Conservation (phyloP, 2,888 invertebrate species). For the Xylophagus ater region DNA sequence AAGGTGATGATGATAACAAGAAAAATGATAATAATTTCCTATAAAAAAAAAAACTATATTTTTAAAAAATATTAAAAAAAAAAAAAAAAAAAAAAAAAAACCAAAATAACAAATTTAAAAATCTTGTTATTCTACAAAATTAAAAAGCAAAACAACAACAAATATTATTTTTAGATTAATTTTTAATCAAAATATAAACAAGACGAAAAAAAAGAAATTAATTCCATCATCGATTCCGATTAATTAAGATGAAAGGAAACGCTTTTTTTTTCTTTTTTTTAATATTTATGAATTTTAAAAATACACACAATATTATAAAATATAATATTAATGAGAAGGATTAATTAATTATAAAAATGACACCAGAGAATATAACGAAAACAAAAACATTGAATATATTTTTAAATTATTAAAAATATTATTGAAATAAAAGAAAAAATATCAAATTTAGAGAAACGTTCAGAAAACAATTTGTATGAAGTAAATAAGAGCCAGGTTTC, state of each 20-base stretch:
- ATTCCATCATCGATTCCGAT: too few relatives aligned
- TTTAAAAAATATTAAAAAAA: not conserved
- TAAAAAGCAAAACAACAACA: not conserved
- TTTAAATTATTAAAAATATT: not conserved
- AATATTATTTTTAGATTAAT: too few relatives aligned
- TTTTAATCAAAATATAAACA: not conserved
- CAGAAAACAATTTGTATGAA: too few relatives aligned
- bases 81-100: conserved; percentile 8
- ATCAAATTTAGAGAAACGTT: conserved; percentile 1
- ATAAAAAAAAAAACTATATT: not conserved
- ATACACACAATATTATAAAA: too few relatives aligned
- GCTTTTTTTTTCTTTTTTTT: not conserved
- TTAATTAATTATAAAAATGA: too few relatives aligned
- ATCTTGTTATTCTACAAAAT: not conserved
- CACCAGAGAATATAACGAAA: not conserved
- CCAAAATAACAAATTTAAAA: conserved; percentile 4
- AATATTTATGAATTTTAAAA: too few relatives aligned
- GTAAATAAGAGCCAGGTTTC: conserved; percentile 12
- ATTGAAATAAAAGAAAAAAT: conserved; percentile 3
- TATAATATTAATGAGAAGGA: too few relatives aligned
- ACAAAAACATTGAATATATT: not conserved
- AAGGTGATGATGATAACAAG: conserved; percentile 45
- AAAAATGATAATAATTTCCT: not conserved
- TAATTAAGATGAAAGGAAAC: not conserved
- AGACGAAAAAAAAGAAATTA: not conserved